A percentile compares a stretch with the other conserved stretches of the same genome.
Evolutionary conservation across 1,140 invertebrate species (phyloP).

Genomic region (Drosophila jambulina): DNA sequence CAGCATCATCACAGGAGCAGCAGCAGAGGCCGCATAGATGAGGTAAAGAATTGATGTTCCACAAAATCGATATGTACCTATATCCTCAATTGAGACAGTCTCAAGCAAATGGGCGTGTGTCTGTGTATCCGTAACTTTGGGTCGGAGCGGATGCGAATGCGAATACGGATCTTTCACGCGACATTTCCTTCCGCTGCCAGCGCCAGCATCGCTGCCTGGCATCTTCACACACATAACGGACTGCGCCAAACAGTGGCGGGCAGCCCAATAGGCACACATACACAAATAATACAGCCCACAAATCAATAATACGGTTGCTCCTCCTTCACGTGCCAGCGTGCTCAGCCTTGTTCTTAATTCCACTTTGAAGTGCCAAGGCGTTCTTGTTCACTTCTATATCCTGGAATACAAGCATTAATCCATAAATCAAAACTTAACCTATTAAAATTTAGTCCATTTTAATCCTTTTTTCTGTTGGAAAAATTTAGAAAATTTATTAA

Average conservation of each 20-base stretch:
- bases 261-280: conserved; percentile 10
- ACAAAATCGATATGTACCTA: conserved; percentile 27
- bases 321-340: conserved; percentile 1
- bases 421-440: neutral
- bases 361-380: neutral
- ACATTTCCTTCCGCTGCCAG: conserved; percentile 10
- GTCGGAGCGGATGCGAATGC: conserved; percentile 18
- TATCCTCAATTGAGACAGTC: conserved; percentile 15
- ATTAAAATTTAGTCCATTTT: neutral
- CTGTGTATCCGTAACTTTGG: conserved; percentile 8
- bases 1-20: conserved; percentile 45
- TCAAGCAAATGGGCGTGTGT: conserved; percentile 10
- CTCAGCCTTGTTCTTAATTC: conserved; percentile 17
- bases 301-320: conserved; percentile 14
- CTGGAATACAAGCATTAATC: neutral
- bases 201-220: conserved; percentile 8
- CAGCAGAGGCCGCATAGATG: conserved; percentile 52
- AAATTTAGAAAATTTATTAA: neutral
- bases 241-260: conserved; percentile 18
- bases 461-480: neutral
- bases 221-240: neutral
- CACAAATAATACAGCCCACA: conserved; percentile 3
- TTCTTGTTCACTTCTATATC: neutral
- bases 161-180: conserved; percentile 3
- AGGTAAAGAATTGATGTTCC: conserved; percentile 62